Evolutionary conservation across 2,888 invertebrate genomes (phyloP).

Genomic region (Drosophila maculinotata): DNA sequence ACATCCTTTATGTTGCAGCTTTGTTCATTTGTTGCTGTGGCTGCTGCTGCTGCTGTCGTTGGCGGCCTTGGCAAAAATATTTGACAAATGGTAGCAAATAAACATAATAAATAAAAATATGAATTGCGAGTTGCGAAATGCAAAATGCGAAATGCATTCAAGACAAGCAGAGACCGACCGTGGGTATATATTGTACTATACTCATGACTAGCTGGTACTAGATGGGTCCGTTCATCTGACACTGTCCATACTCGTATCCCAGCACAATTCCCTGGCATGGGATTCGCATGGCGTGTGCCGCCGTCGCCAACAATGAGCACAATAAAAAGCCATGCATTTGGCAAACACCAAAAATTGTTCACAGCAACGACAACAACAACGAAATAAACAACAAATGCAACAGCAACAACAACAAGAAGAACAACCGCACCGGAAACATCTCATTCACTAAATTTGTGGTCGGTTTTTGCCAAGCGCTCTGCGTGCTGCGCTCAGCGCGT

Average conservation of each 20-base stretch:
- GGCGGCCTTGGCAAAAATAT: slow-evolving; percentile 63
- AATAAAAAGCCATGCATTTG: slow-evolving; percentile 81
- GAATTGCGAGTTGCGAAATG: slow-evolving; percentile 47
- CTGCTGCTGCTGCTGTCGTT: slow-evolving; percentile 40
- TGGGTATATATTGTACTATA: slow-evolving; percentile 4
- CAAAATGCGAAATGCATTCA: slow-evolving; percentile 58
- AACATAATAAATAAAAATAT: slow-evolving; percentile 74
- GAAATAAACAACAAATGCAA: slow-evolving; percentile 20
- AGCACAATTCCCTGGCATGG: slow-evolving; percentile 19
- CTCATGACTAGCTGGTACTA: slow-evolving; percentile 50
- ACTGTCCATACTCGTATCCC: slow-evolving; percentile 24
- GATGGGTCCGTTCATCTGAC: slow-evolving; percentile 24
- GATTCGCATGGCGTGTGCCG: slow-evolving; percentile 61
- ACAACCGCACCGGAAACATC: slow-evolving; percentile 82
- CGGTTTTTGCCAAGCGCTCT: slow-evolving; percentile 66
- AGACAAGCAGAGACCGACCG: slow-evolving; percentile 37
- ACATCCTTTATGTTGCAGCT: slow-evolving; percentile 32
- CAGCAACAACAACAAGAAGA: slow-evolving; percentile 42
- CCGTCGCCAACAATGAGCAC: slow-evolving; percentile 71
- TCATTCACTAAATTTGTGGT: slow-evolving; percentile 83
- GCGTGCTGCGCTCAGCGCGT: slow-evolving; percentile 44
- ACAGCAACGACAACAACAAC: slow-evolving; percentile 46
- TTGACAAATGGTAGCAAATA: slow-evolving; percentile 79
- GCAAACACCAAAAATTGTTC: slow-evolving; percentile 80
- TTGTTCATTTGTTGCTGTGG: slow-evolving; percentile 20